These are phyloP conservation scores for Peromyscus melanophrys DNA, from an alignment of 2,797 vertebrate genomes.

Conservation along the genomic window DNA sequence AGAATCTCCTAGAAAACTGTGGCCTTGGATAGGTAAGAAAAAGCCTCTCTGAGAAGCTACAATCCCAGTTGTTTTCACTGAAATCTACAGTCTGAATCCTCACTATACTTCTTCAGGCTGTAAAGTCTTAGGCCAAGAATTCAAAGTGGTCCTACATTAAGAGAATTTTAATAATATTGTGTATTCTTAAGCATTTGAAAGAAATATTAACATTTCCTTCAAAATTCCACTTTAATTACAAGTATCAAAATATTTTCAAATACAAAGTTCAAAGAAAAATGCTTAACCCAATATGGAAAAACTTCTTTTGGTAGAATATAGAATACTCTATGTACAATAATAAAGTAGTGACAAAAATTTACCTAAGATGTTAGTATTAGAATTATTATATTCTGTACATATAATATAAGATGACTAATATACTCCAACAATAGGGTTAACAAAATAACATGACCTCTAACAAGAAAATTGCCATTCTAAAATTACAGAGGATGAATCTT, in stretches of 20 bases:
- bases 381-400: background rate
- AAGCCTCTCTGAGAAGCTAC: background rate
- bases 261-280: conserved; percentile 31
- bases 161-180: conserved; percentile 4
- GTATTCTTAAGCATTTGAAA: background rate
- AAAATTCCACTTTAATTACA: conserved; percentile 17
- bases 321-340: background rate
- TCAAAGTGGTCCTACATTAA: conserved; percentile 14
- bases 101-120: background rate
- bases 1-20: conserved; percentile 24
- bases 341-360: background rate
- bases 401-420: background rate
- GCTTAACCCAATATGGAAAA: background rate
- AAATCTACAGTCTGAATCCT: background rate
- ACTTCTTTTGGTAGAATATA: background rate
- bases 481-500: background rate
- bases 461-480: background rate
- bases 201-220: background rate
- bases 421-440: background rate
- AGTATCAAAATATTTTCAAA: conserved; percentile 52
- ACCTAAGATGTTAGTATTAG: background rate
- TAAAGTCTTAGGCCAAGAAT: conserved; percentile 54
- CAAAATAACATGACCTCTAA: background rate
- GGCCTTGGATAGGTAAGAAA: background rate
- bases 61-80: background rate